These are phyloP conservation scores for Archivesica marissinica DNA, from an alignment of 1,140 invertebrate species.

Conservation along the genomic window DNA sequence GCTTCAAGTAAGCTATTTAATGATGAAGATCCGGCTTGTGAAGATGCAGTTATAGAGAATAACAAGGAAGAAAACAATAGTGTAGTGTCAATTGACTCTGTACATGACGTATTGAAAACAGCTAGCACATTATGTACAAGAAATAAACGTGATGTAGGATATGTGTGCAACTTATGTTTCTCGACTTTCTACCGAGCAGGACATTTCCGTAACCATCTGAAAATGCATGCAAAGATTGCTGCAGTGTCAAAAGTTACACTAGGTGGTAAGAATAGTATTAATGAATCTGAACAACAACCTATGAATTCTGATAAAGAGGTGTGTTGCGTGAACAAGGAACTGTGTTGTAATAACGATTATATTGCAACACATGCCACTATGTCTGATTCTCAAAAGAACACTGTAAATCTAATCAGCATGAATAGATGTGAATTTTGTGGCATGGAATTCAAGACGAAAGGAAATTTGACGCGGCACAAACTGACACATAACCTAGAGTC, in stretches of 20 bases:
- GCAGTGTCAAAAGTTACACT: not conserved
- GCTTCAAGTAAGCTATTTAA: no score
- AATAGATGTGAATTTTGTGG: not conserved
- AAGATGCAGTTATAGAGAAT: no score
- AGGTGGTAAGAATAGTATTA: no score
- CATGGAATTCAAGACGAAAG: not conserved
- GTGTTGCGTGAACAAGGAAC: not conserved
- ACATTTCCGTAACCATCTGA: not conserved
- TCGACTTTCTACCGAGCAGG: not conserved
- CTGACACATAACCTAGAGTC: not conserved
- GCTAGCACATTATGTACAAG: no score
- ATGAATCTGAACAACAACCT: not conserved
- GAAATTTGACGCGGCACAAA: not conserved
- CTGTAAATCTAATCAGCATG: not conserved
- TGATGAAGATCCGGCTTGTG: no score
- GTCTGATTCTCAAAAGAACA: not conserved
- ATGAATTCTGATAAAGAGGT: not conserved
- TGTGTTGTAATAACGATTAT: not conserved
- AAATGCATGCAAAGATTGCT: not conserved
- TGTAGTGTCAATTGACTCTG: no score
- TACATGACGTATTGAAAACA: no score
- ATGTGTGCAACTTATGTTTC: not conserved
- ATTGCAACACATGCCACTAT: no score
- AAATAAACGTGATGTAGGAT: no score
- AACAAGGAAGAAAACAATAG: no score